These are phyloP conservation scores for Microplitis deprimator DNA, from an alignment of 2,888 invertebrate genomes.

Conservation along the genomic window DNA sequence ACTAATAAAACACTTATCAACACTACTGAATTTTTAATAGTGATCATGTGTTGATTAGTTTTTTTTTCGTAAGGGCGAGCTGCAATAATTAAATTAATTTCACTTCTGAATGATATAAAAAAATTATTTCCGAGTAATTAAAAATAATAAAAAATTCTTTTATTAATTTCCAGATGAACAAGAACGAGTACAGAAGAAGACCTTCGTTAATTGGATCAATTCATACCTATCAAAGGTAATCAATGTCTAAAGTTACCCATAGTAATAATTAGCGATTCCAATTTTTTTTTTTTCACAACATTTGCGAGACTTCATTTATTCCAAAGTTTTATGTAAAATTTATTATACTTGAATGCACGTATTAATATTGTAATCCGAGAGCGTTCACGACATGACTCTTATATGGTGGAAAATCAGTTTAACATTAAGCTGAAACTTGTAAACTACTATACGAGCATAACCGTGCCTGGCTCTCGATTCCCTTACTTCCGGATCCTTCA, in stretches of 20 bases:
- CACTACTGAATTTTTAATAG: too few species aligned
- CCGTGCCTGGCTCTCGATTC: slow-evolving; percentile 62
- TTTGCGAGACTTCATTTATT: neutral
- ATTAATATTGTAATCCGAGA: slow-evolving; percentile 36
- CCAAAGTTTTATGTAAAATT: slow-evolving; percentile 4
- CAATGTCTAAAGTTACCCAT: slow-evolving; percentile 2
- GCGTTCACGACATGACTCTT: slow-evolving; percentile 43
- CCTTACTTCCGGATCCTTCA: slow-evolving; percentile 63
- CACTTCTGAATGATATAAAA: neutral
- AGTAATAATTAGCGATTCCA: neutral
- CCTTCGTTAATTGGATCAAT: slow-evolving; percentile 99
- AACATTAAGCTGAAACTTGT: slow-evolving; percentile 51
- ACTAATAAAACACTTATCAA: too few species aligned
- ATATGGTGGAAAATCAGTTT: neutral
- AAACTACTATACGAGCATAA: slow-evolving; percentile 43
- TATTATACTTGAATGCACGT: slow-evolving; percentile 34
- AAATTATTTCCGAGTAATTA: neutral
- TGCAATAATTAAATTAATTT: too few species aligned
- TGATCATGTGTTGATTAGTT: too few species aligned
- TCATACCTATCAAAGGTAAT: slow-evolving; percentile 95
- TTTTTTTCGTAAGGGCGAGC: too few species aligned
- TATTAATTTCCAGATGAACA: slow-evolving; percentile 87
- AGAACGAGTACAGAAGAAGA: slow-evolving; percentile 98
- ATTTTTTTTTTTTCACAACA: slow-evolving; percentile 9
- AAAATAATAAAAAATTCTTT: neutral